Evolutionary conservation across 2,888 invertebrate species (phyloP).

Genomic region (Phorcus lineatus): DNA sequence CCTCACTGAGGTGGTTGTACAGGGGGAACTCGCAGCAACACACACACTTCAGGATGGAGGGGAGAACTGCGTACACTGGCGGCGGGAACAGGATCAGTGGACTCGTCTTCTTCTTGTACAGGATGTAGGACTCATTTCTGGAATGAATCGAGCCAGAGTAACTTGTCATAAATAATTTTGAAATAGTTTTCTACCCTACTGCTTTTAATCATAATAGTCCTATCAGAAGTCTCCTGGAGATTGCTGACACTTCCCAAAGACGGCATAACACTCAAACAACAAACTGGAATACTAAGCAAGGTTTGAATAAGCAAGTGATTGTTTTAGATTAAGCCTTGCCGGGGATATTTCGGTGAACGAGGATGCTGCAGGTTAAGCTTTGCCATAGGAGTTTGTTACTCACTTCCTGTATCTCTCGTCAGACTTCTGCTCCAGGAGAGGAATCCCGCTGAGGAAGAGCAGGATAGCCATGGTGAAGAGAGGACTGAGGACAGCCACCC

Average conservation of each 20-base stretch:
- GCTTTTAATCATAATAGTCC: no score
- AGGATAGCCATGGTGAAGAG: slow-evolving; percentile 91
- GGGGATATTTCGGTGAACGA: no score
- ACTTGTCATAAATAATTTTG: no score
- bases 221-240: no score
- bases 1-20: slow-evolving; percentile 80
- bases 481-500: slow-evolving; percentile 90
- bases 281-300: no score
- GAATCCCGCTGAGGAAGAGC: slow-evolving; percentile 92
- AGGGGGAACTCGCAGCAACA: slow-evolving; percentile 92
- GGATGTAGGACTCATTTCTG: slow-evolving; percentile 89
- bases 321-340: no score
- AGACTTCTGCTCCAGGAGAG: slow-evolving; percentile 88
- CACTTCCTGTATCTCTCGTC: slow-evolving; percentile 79
- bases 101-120: slow-evolving; percentile 91
- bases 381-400: no score
- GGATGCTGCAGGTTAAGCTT: no score
- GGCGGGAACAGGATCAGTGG: slow-evolving; percentile 92
- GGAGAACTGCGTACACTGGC: slow-evolving; percentile 90
- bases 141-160: slow-evolving; percentile 50
- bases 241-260: no score
- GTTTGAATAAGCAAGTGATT: no score
- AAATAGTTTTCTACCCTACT: no score
- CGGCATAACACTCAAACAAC: no score
- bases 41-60: slow-evolving; percentile 87